phyloP scores from a whole-genome alignment of 1,140 invertebrate genomes.

The Zophobas morio region DNA sequence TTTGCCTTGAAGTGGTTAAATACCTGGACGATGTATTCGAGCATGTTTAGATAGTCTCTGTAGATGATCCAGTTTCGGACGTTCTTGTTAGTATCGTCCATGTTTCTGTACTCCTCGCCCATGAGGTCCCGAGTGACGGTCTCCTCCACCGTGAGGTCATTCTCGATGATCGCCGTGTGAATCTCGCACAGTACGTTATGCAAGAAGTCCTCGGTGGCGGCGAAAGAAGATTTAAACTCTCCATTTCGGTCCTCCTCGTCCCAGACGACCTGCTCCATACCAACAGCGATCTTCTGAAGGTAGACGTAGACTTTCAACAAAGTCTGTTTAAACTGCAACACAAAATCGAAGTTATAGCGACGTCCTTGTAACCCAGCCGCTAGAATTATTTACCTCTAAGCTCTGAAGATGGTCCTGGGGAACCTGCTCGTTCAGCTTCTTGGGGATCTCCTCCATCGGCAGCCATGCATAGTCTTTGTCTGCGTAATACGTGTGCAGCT shows the following conservation, averaged over 20 bases:
- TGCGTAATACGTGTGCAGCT: constrained; percentile 49
- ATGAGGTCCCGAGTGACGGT: constrained; percentile 74
- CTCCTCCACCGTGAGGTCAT: constrained; percentile 67
- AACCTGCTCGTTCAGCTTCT: constrained; percentile 68
- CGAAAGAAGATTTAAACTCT: constrained; percentile 72
- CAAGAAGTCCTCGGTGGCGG: constrained; percentile 72
- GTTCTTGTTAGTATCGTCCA: constrained; percentile 68
- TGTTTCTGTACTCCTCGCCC: constrained; percentile 68
- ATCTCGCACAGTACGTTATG: constrained; percentile 72
- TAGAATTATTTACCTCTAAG: constrained; percentile 65
- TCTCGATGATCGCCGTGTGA: constrained; percentile 73
- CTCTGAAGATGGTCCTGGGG: constrained; percentile 66
- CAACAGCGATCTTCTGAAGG: constrained; percentile 78
- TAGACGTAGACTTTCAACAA: constrained; percentile 73
- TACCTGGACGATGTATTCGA: constrained; percentile 74
- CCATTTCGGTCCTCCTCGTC: constrained; percentile 72
- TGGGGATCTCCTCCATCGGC: constrained; percentile 69
- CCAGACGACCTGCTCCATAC: constrained; percentile 77
- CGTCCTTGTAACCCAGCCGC: no score
- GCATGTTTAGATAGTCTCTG: constrained; percentile 76
- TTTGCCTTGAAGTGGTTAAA: constrained; percentile 64
- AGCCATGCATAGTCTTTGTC: constrained; percentile 71
- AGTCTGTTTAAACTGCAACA: constrained; percentile 71
- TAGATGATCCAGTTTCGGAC: constrained; percentile 78
- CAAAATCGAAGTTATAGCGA: constrained; percentile 36